These are phyloP conservation scores for Micropterix aruncella DNA, from an alignment of 2,888 invertebrate species.

Conservation along the genomic window DNA sequence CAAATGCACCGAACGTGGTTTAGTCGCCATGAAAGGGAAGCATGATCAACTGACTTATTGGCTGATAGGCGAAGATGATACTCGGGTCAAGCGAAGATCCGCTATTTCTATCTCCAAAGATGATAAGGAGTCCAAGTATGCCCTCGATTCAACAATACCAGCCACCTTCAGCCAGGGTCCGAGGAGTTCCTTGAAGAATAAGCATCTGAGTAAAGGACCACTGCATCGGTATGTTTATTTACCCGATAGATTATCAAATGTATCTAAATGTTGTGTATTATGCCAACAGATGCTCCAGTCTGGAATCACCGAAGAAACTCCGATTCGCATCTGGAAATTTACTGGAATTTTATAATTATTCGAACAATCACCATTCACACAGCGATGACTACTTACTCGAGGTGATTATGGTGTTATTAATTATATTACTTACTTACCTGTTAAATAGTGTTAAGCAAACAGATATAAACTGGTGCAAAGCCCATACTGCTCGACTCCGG, in stretches of 20 bases:
- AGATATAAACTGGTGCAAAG: no score
- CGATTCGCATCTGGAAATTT: conserved; percentile 62
- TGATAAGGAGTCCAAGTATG: neutral
- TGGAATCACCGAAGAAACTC: conserved; percentile 72
- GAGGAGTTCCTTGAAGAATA: conserved; percentile 57
- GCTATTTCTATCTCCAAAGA: neutral
- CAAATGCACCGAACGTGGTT: conserved; percentile 57
- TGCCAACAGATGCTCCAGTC: conserved; percentile 57
- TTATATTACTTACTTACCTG: no score
- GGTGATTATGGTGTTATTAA: no score
- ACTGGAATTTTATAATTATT: conserved; percentile 40
- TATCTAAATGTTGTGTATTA: no score
- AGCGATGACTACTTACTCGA: conserved; percentile 39
- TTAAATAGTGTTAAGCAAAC: no score
- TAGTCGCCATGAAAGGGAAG: conserved; percentile 73
- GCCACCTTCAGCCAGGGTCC: conserved; percentile 20
- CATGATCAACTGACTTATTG: conserved; percentile 73
- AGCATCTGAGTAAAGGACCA: conserved; percentile 40
- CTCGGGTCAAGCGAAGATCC: conserved; percentile 30
- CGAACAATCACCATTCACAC: conserved; percentile 29
- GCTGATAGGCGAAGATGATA: conserved; percentile 61
- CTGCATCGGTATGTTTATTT: conserved; percentile 25
- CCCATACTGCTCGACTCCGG: no score
- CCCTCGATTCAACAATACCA: neutral
- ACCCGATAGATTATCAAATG: neutral